Conservation (phyloP, 2,888 invertebrate genomes). For the Bellardia pandia region DNA sequence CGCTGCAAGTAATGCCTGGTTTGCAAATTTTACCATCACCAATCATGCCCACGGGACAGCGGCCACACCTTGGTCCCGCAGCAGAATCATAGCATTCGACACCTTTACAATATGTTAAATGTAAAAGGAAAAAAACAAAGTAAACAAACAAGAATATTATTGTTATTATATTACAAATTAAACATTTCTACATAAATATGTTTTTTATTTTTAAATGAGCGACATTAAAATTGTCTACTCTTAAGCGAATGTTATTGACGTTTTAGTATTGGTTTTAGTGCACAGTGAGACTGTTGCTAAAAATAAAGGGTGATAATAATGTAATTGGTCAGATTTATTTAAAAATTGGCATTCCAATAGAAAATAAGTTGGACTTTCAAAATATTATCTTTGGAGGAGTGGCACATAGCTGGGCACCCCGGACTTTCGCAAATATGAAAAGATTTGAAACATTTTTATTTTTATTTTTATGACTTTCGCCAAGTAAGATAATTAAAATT, state of each 20-base stretch:
- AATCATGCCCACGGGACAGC: conserved; percentile 89
- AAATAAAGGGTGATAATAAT: no score
- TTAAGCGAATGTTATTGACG: conserved; percentile 40
- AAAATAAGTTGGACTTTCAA: no score
- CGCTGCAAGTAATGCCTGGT: conserved; percentile 88
- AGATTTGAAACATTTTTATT: no score
- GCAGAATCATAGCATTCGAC: conserved; percentile 88
- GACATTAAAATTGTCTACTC: conserved; percentile 46
- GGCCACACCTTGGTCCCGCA: conserved; percentile 90
- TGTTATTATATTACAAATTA: conserved; percentile 41
- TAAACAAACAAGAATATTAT: conserved; percentile 53
- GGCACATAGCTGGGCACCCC: no score
- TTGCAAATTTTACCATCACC: conserved; percentile 91
- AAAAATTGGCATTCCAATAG: no score
- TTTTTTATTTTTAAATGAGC: conserved; percentile 8
- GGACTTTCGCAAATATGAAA: no score
- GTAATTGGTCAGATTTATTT: no score
- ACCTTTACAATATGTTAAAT: conserved; percentile 82
- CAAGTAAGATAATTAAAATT: no score
- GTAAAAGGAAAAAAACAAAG: conserved; percentile 32
- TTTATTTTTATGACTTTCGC: no score
- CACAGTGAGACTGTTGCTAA: no score
- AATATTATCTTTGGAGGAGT: no score
- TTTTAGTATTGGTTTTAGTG: neutral
- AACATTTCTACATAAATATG: conserved; percentile 36